Base-by-base conservation (phyloP, 2,888 invertebrate genomes). In the Tenodera sinensis region DNA sequence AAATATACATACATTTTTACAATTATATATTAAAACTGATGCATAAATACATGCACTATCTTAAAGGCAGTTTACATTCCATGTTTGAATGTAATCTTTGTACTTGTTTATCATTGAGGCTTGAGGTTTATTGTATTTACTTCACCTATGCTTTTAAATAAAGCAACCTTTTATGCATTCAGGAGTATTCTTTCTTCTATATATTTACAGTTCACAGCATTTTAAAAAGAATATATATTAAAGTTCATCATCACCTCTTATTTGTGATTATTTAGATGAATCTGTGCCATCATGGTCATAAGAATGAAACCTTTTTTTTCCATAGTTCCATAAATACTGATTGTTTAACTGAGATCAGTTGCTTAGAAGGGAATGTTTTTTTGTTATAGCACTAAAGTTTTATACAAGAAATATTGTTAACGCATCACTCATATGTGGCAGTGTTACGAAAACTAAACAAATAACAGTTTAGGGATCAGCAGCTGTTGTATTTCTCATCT, bases 1-100 rank as follows among this genome's bases (percentile, higher is more conserved):
- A 87, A 87, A 87, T 87, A 87, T 87, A 87, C 83, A 34, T 87
- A 87, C 87, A 87, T 20, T 82, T 87, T 87, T 87, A 87, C 87
- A 87, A 15, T 71, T 47, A 71, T 54, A 82, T 28, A 30, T 28
- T 25, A 34, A n/a, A 27, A 83, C 15, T 82, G 27, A 47, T 34
- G 84, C 42, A 34, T 86, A 71, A 81, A 86, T 28, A 85, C 25
- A 86, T 87, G 81, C 83, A 83, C 81, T 87, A 87, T 83, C 42
- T 54, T 54, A 87, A 87, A 87, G 87, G 87, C 87, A 87, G 83
- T 82, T 87, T 82, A 82, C 25, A 28, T 30, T 87, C 81, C 82
- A 87, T 87, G 82, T 27, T 83, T 87, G n/a, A 87, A 82, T 87
- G 82, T 82, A 87, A 82, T 15, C 12, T 87, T 87, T 87, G 87